Percentiles rank a stretch among this genome's conserved stretches.
Evolutionary conservation across 2,797 vertebrate species (phyloP).

Genomic region (Crypturellus tataupa): DNA sequence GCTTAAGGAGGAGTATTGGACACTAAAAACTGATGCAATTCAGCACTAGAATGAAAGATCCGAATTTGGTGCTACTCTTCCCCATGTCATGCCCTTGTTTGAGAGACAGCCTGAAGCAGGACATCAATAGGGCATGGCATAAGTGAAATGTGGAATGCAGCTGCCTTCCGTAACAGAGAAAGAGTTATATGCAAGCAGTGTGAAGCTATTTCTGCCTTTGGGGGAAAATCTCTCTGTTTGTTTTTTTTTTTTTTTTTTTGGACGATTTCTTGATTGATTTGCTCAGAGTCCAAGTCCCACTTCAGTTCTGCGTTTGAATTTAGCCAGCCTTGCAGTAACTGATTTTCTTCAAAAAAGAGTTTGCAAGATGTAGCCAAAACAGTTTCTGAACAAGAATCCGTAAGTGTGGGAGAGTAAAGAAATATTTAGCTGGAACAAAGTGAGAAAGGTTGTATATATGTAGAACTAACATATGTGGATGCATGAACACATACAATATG

Average conservation of each 20-base stretch:
- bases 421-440: not conserved
- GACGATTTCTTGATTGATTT: not conserved
- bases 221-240: not conserved
- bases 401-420: not conserved
- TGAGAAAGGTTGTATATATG: not conserved
- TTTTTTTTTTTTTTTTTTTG: too few species aligned
- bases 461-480: not conserved
- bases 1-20: not conserved
- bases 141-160: not conserved
- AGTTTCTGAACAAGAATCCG: not conserved
- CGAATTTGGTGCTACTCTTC: not conserved
- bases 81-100: fast-evolving
- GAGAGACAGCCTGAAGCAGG: not conserved
- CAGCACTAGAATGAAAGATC: not conserved
- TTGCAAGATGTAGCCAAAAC: not conserved
- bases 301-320: not conserved
- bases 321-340: not conserved
- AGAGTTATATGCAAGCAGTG: not conserved
- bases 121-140: not conserved
- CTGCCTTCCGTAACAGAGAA: not conserved
- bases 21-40: not conserved
- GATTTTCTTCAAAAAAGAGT: not conserved
- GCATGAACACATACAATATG: not conserved
- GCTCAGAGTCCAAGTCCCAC: not conserved
- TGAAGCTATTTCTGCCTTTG: not conserved